Evolutionary conservation across 2,797 vertebrate species (phyloP).

Genomic region (Monodelphis domestica): DNA sequence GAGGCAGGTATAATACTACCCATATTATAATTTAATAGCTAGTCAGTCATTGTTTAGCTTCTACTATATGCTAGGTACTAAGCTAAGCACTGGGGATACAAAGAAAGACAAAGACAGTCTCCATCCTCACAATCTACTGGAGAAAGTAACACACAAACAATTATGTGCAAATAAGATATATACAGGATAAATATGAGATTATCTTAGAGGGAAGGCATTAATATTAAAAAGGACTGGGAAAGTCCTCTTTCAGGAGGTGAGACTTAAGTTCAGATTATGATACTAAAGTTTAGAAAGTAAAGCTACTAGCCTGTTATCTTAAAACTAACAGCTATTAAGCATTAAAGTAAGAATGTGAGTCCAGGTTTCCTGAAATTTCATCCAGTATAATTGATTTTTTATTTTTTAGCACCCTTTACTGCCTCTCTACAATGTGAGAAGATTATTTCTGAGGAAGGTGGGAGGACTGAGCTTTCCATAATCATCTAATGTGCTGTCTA

Average conservation of each 20-base stretch:
- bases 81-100: background rate
- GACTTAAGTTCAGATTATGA: background rate
- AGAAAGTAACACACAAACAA: background rate
- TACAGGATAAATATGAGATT: background rate
- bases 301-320: background rate
- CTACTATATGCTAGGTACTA: background rate
- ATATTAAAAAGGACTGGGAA: background rate
- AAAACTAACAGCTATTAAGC: background rate
- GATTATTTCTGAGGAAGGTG: background rate
- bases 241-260: background rate
- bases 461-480: background rate
- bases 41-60: background rate
- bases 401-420: background rate
- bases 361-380: background rate
- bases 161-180: background rate
- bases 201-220: background rate
- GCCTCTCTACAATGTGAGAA: background rate
- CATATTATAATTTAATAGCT: background rate
- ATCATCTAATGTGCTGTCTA: background rate
- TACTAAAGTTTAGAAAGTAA: background rate
- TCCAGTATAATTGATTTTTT: background rate
- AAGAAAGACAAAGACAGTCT: background rate
- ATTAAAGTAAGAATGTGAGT: background rate
- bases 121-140: background rate
- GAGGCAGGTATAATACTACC: background rate